phyloP scores from a whole-genome alignment of 2,797 vertebrate genomes.

The Sphenodon punctatus region DNA sequence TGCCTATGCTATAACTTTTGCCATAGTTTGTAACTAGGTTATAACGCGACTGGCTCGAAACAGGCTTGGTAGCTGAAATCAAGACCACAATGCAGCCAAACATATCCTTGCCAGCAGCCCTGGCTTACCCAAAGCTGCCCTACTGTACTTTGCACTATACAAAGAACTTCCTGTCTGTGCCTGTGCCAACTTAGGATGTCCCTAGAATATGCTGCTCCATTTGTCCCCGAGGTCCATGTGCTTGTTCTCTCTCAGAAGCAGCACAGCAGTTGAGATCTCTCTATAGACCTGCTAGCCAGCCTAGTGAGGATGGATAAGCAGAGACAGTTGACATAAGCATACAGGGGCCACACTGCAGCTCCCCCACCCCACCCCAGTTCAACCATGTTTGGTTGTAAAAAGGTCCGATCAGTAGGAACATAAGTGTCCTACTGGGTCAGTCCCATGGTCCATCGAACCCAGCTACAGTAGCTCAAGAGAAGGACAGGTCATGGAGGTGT shows the following conservation, averaged over 20 bases:
- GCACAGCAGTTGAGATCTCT: background rate
- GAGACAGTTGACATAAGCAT: fast-evolving
- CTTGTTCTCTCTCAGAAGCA: fast-evolving
- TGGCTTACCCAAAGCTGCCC: fast-evolving
- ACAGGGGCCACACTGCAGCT: no score
- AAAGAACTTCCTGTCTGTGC: background rate
- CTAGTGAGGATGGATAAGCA: background rate
- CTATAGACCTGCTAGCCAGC: fast-evolving
- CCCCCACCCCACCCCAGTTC: no score
- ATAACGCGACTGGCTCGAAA: background rate
- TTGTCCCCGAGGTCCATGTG: no score
- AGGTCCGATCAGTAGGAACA: background rate
- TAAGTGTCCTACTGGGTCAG: no score
- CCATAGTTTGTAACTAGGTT: background rate
- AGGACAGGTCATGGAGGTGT: no score
- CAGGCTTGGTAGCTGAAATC: no score
- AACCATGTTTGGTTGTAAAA: background rate
- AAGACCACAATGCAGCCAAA: no score
- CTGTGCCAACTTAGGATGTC: background rate
- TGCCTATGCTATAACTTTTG: background rate
- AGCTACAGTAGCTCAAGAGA: no score
- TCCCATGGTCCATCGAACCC: no score
- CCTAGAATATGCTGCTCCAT: no score
- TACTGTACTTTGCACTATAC: fast-evolving
- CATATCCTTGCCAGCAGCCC: background rate